A percentile compares a stretch with the other conserved stretches of the same genome.
Evolutionary conservation across 2,113 vertebrate genomes (phyloP).

Genomic region (Chamaea fasciata): DNA sequence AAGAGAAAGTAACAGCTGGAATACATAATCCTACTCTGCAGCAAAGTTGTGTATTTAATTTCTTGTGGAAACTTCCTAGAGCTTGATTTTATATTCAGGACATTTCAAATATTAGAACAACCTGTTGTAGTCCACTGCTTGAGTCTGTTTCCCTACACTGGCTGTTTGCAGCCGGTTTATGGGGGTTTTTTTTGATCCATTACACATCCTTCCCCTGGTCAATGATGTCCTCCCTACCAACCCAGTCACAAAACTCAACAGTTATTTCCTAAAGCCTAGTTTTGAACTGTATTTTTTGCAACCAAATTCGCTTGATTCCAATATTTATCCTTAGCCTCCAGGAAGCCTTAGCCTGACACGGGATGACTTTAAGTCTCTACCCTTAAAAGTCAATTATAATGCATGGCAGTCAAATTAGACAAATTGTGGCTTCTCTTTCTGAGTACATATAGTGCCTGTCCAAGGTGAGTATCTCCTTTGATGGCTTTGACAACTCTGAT

Average conservation of each 20-base stretch:
- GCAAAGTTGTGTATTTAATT: background rate
- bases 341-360: background rate
- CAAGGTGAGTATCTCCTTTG: background rate
- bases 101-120: background rate
- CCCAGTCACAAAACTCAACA: background rate
- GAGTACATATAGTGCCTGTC: background rate
- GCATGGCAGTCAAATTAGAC: background rate
- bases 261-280: background rate
- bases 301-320: background rate
- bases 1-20: background rate
- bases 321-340: background rate
- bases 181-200: background rate
- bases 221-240: fast-evolving
- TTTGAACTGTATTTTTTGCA: background rate
- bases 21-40: background rate
- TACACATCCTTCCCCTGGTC: background rate
- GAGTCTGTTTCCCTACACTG: background rate
- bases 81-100: background rate
- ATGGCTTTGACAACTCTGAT: background rate
- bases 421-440: background rate
- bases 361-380: background rate
- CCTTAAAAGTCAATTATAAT: background rate
- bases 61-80: background rate
- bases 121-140: background rate
- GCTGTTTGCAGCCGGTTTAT: fast-evolving